Evolutionary conservation across 1,140 invertebrate genomes (phyloP).

Genomic region (Drosophila lacertosa): DNA sequence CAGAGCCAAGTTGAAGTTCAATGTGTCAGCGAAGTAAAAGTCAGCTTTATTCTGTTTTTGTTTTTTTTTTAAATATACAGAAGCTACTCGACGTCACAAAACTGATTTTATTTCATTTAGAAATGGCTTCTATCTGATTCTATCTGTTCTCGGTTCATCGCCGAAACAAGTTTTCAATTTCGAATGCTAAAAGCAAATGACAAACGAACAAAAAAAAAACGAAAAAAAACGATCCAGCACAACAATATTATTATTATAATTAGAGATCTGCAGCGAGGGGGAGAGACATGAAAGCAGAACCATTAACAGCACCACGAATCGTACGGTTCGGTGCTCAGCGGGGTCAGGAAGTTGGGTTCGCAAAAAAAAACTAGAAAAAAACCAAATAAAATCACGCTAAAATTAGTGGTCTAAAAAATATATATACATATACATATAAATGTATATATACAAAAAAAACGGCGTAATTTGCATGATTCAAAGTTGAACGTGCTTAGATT

Average conservation of each 20-base stretch:
- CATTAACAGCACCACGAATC: slow-evolving; percentile 65
- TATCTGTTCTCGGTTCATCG: slow-evolving; percentile 26
- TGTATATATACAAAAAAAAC: slow-evolving; percentile 13
- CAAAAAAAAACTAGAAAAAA: slow-evolving; percentile 52
- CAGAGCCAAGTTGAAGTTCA: slow-evolving; percentile 51
- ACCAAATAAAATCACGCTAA: slow-evolving; percentile 27
- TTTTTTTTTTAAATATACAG: slow-evolving; percentile 34
- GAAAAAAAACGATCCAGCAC: slow-evolving; percentile 36
- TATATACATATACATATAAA: slow-evolving; percentile 31
- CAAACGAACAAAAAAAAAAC: slow-evolving; percentile 10
- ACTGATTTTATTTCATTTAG: slow-evolving; percentile 44
- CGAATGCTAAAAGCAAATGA: slow-evolving; percentile 37
- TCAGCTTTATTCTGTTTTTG: slow-evolving; percentile 30
- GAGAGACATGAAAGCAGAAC: slow-evolving; percentile 44
- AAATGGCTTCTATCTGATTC: slow-evolving; percentile 31
- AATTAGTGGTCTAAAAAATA: slow-evolving; percentile 32
- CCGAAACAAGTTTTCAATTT: slow-evolving; percentile 63
- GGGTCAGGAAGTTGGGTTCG: slow-evolving; percentile 69
- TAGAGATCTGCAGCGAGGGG: slow-evolving; percentile 55
- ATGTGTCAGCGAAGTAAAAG: slow-evolving; percentile 78
- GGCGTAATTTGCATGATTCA: slow-evolving; percentile 41
- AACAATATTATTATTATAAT: slow-evolving; percentile 80
- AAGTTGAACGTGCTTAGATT: slow-evolving; percentile 47
- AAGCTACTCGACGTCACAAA: slow-evolving; percentile 40
- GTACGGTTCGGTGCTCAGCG: slow-evolving; percentile 72